Conservation (phyloP, 2,113 vertebrate species). For the Pithys albifrons region DNA sequence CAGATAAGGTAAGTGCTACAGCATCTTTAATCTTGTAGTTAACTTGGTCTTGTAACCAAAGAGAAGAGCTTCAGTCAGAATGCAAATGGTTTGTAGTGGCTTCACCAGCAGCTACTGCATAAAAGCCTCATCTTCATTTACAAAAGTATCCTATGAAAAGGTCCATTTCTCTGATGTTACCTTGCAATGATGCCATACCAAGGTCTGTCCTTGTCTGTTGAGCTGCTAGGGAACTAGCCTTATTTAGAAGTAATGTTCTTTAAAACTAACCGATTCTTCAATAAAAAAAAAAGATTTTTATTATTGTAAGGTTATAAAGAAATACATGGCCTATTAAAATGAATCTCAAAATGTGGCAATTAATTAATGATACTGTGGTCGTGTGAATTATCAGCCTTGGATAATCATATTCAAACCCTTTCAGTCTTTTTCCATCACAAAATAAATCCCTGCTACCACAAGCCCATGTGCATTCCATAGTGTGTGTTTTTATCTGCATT, state of each 20-base stretch:
- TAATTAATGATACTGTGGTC: background rate
- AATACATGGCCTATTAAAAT: background rate
- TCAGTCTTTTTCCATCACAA: background rate
- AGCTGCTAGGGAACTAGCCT: background rate
- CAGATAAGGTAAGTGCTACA: background rate
- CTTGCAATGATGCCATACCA: background rate
- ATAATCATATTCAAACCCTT: background rate
- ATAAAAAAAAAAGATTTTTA: background rate
- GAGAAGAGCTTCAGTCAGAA: background rate
- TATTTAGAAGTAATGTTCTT: background rate
- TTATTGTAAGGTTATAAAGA: background rate
- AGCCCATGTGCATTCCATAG: background rate
- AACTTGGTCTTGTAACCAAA: background rate
- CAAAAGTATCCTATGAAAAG: background rate
- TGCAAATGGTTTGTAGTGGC: background rate
- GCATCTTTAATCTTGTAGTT: background rate
- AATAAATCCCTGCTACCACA: background rate
- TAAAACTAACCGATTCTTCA: background rate
- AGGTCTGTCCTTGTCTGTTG: background rate
- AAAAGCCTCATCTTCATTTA: background rate
- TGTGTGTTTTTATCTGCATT: background rate
- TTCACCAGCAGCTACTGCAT: background rate
- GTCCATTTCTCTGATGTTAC: background rate
- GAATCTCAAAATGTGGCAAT: background rate
- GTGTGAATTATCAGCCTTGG: background rate